Base-by-base conservation (phyloP, 2,113 vertebrate species). In the Pipa parva region DNA sequence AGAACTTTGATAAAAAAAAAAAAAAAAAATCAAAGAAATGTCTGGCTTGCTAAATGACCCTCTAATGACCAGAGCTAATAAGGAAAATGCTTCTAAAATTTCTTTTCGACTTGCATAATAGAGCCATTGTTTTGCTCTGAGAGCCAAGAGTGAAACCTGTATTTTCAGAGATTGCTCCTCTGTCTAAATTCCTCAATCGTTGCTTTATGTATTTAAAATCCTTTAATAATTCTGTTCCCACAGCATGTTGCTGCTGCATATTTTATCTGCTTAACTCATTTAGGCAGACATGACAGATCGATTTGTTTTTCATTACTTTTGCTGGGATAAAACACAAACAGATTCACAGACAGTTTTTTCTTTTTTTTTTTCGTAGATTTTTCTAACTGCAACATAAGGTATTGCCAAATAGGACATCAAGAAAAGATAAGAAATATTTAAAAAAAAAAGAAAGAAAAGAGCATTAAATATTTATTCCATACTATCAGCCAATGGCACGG, bases 121-220 rank as follows among this genome's bases (percentile, higher is more conserved):
- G 75, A 57, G 60, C 79, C 81, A 82, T 90, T 96, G 92, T 95
- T 91, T 87, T 80, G 77, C 79, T 79, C 77, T 84, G 59, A 77
- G 78, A 86, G 84, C 79, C 83, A 71, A 80, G 78, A 81, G 61
- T 74, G 75, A 82, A 90, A 83, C 80, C 76, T 64, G 77, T 83
- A 81, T 80, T 75, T 74, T 83, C 76, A 72, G 78, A 63, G 63
- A 76, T 77, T 79, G 73, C 59, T 71, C 83, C 78, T 80, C 71
- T 62, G 75, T 78, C 82, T 84, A 74, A 73, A 80, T 63, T 83
- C 87, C 86, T 92, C 83, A 83, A 84, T 86, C 85, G 81, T 36
- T 74, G 76, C 80, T 73, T 84, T 83, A 79, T 84, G 75, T 78
- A 78, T 88, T 87, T 85, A 79, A 89, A 87, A 80, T 71, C 77